Base-by-base conservation (phyloP, 1,140 invertebrate genomes). In the Drosophila lini region DNA sequence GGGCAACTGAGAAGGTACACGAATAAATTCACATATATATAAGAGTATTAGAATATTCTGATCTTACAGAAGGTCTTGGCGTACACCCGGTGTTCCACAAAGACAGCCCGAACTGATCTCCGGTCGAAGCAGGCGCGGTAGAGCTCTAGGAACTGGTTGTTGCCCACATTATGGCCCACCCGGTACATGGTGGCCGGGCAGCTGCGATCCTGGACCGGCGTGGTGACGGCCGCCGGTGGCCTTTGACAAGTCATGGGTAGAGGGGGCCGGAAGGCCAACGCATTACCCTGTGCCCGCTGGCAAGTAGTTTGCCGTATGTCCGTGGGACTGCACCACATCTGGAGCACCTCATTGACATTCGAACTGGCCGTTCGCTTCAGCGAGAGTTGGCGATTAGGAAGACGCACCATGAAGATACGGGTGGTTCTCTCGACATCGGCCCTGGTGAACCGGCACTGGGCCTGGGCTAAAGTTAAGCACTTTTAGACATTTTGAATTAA, bases 51-150 rank as follows among this genome's bases (percentile, higher is more conserved):
- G 15, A 41, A 40, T 28, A 28, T 28, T 5, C 25, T 28, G 5
- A 28, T 57, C 69, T 77, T 16, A 78, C 75, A 50, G 62, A 69
- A 78, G 0, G 75, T 45, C 16, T 78, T 78, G 10, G 38, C 58
- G 22, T 64, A 79, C 5, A 79, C 44, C 10, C 42, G 69, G 10
- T 79, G 77, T 0, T 48, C 34, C 31, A 79, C 60, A 16, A 57
- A 79, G 3, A 56, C 0, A 0, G 78, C 60, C 2, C 77, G 40
- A 0, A 61, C 57, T 5, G 40, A 7, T 19, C 31, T 22, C 3
- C 40, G 55, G 25, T 80, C 42, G 36, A 76, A 80, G 32, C 76
- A 79, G 44, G 47, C 40, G 5, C 78, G 61, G 11, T 80, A 80
- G 11, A 80, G 56, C 38, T 80, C 78, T 16, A 52, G 25, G 32